Conservation (phyloP, 1,140 invertebrate species). For the Apis cerana region DNA sequence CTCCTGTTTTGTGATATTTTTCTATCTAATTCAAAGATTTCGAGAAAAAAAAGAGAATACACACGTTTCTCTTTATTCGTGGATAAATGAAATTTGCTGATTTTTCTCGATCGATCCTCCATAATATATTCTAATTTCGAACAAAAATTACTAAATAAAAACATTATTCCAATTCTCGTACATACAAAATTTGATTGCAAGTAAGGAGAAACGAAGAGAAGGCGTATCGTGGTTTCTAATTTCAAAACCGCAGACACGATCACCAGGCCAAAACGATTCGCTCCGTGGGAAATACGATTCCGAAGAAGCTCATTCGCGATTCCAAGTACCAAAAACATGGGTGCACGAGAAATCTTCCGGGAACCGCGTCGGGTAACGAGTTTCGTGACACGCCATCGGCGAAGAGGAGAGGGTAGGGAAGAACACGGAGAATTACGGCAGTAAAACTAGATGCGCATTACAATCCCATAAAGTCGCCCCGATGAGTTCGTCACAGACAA, state of each 20-base stretch:
- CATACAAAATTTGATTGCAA: too few species aligned
- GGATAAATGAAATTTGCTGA: too few species aligned
- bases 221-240: too few species aligned
- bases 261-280: background rate
- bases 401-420: constrained; percentile 11
- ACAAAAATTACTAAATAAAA: too few species aligned
- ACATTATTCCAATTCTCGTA: background rate
- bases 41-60: too few species aligned
- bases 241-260: too few species aligned
- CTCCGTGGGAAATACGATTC: constrained; percentile 5
- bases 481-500: constrained; percentile 63
- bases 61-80: too few species aligned
- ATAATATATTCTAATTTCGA: too few species aligned
- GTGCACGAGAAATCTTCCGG: constrained; percentile 41
- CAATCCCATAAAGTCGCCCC: constrained; percentile 57
- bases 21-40: too few species aligned
- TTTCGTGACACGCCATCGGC: constrained; percentile 48
- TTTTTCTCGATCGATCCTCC: too few species aligned
- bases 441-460: constrained; percentile 62
- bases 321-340: constrained; percentile 43
- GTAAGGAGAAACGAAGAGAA: too few species aligned
- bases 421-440: constrained; percentile 54
- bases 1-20: too few species aligned
- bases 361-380: constrained; percentile 56
- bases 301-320: constrained; percentile 28